Conservation (phyloP, 2,888 invertebrate genomes). For the Osmoderma eremita region DNA sequence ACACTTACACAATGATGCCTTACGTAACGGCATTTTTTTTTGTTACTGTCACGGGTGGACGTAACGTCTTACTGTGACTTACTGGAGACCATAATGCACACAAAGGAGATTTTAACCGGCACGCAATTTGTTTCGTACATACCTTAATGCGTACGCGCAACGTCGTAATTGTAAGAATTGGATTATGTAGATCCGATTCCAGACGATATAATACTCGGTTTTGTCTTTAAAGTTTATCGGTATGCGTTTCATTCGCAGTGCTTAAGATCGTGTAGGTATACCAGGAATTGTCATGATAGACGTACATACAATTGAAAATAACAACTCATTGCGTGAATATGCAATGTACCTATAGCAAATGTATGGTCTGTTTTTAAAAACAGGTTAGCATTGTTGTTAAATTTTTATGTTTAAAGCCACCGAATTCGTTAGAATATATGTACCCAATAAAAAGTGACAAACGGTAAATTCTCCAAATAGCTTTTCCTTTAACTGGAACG, state of each 20-base stretch:
- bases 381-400: no score
- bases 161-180: slow-evolving; percentile 5
- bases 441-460: no score
- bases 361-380: no score
- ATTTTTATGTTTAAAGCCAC: no score
- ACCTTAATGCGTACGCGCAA: slow-evolving; percentile 19
- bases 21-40: slow-evolving; percentile 32
- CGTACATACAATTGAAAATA: no score
- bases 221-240: slow-evolving; percentile 22
- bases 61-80: slow-evolving; percentile 35
- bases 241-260: background rate
- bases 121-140: slow-evolving; percentile 22
- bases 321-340: no score
- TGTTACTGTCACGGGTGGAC: slow-evolving; percentile 8
- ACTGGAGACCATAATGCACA: slow-evolving; percentile 14
- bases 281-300: background rate
- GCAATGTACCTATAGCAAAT: no score
- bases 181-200: slow-evolving; percentile 27
- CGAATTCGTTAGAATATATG: no score
- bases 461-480: no score
- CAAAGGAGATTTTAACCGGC: slow-evolving; percentile 18
- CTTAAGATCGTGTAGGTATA: slow-evolving; percentile 9
- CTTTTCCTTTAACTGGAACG: no score
- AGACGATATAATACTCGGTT: slow-evolving; percentile 21
- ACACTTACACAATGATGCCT: slow-evolving; percentile 35